Evolutionary conservation across 1,140 invertebrate genomes (phyloP), one percentile per base, ranked within the genome.

Genomic region (Magallana angulata): DNA sequence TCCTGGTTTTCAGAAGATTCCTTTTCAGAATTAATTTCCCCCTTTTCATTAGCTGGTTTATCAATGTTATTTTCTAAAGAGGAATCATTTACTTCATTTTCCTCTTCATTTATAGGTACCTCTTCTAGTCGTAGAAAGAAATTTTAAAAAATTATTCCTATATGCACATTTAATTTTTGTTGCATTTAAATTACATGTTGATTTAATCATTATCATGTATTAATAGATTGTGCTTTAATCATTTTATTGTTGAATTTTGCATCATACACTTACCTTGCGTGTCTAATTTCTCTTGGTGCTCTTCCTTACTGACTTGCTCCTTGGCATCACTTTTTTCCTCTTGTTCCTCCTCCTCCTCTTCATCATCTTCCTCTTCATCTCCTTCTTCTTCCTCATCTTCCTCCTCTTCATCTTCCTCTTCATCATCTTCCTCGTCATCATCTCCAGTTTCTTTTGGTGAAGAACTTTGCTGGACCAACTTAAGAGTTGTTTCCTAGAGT

Each of bases 241-340:
- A 48, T 48, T 48, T 48, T 48, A 48, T 48, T 48, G 36, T 48
- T 48, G 36, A 48, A 5, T 48, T 48, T 48, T 48, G 36, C 36
- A 48, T 2, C 36, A 48, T 48, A 48, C 36, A 48, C 36, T 48
- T 48, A 48, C 36, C 36, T 48, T 48, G 36, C 36, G 36, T 48
- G 36, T 48, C 36, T 48, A 48, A 48, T 48, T 89, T 76, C 76
- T 90, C 86, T 60, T 86, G 58, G 16, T 82, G 80, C 24, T 86
- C 85, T 82, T 64, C 84, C 11, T 87, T 68, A 11, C 87, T 85
- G 16, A 83, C 88, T 57, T 90, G 84, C 30, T 91, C 88, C 14
- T 89, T 86, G 48, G 88, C 91, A 71, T 89, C 90, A 24, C 88
- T 88, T 24, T 91, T 90, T 12, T 92, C 91, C 7, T 86, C 86